Conservation (phyloP, 2,888 invertebrate genomes). For the Nematopogon swammerdamellus region DNA sequence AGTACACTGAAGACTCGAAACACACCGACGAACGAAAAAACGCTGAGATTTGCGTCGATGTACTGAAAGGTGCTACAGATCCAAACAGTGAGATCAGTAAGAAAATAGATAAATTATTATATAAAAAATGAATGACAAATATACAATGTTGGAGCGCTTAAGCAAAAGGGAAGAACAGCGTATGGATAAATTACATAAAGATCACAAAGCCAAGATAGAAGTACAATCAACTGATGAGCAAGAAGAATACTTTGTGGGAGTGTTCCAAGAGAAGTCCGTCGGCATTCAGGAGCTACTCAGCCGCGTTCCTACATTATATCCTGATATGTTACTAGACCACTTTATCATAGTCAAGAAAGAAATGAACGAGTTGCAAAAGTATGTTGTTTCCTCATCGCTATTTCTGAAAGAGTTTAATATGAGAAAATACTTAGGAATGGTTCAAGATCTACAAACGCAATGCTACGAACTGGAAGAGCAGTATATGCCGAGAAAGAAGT, state of each 20-base stretch:
- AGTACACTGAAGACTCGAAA: slow-evolving; percentile 35
- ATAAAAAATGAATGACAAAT: slow-evolving; percentile 46
- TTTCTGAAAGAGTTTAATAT: slow-evolving; percentile 80
- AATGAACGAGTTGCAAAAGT: slow-evolving; percentile 72
- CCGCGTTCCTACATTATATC: slow-evolving; percentile 46
- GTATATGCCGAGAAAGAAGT: slow-evolving; percentile 80
- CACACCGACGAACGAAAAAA: slow-evolving; percentile 31
- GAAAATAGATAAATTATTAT: slow-evolving; percentile 45
- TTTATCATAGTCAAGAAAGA: slow-evolving; percentile 71
- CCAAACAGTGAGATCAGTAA: slow-evolving; percentile 39
- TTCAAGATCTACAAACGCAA: slow-evolving; percentile 68
- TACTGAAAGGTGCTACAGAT: slow-evolving; percentile 47
- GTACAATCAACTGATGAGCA: slow-evolving; percentile 62
- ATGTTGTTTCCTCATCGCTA: slow-evolving; percentile 74
- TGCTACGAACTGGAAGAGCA: slow-evolving; percentile 68
- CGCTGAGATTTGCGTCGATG: slow-evolving; percentile 24
- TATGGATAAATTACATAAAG: slow-evolving; percentile 61
- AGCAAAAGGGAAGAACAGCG: slow-evolving; percentile 62
- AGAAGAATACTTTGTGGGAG: slow-evolving; percentile 66
- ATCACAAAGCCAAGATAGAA: slow-evolving; percentile 61
- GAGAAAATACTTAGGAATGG: slow-evolving; percentile 69
- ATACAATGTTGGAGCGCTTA: slow-evolving; percentile 39
- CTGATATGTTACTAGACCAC: slow-evolving; percentile 49
- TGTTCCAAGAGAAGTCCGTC: slow-evolving; percentile 64
- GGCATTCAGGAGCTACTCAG: slow-evolving; percentile 62